These are phyloP conservation scores for Periplaneta americana DNA, from an alignment of 1,140 invertebrate genomes.

Conservation along the genomic window DNA sequence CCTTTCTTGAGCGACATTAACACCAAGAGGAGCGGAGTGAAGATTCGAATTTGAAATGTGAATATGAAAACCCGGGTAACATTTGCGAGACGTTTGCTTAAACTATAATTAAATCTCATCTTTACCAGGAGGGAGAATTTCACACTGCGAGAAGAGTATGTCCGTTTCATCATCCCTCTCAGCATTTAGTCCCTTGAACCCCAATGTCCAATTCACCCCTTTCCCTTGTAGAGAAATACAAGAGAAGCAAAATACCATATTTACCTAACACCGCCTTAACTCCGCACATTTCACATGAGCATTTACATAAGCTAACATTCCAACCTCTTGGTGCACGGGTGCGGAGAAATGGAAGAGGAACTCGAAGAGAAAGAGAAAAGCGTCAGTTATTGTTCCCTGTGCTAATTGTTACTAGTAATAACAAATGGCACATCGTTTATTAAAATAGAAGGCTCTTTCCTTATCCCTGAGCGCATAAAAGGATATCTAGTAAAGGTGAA, in stretches of 20 bases:
- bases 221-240: background rate
- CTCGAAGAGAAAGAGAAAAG: no score
- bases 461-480: no score
- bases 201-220: background rate
- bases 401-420: slow-evolving; percentile 7
- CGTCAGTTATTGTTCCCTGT: background rate
- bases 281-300: background rate
- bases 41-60: no score
- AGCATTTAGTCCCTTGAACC: background rate
- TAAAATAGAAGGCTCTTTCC: background rate
- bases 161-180: background rate
- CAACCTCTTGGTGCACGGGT: background rate
- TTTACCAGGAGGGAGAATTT: no score
- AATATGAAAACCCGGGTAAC: no score
- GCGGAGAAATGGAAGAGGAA: no score
- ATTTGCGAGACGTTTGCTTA: no score
- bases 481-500: no score
- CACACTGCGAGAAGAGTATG: background rate
- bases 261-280: background rate
- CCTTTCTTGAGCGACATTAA: no score
- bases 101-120: no score
- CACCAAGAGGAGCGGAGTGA: no score
- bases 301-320: background rate
- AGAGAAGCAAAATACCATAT: background rate
- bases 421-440: background rate